Base-by-base conservation (phyloP, 2,797 vertebrate species). In the Myotis myotis region DNA sequence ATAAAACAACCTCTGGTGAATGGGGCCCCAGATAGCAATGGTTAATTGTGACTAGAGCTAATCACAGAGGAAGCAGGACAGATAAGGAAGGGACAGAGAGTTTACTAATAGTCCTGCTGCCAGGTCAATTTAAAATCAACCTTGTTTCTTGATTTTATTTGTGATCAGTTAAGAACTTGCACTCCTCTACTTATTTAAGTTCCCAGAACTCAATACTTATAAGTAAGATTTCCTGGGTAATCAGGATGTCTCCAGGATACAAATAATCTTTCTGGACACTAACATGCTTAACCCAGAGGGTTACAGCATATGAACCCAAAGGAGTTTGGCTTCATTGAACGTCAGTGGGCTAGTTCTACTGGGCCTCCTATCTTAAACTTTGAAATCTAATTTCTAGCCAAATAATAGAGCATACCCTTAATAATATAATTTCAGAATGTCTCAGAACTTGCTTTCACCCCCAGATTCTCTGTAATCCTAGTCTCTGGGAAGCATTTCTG, bases 91-190 rank as follows among this genome's bases (percentile, higher is more conserved):
- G 86, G 38, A 55, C 76, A 83, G 71, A 79, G 60, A 90, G 71
- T 75, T 64, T 79, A 66, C 64, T 68, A 62, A 49, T 25, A 36
- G 36, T 75, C 74, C 74, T 87, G 25, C 30, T 79, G 80, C 33
- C 55, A 47, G 57, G 41, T 66, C 74, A 47, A 76, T 68, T 33
- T 71, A 75, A 90, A 95, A 38, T 83, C 76, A 89, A 86, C 33
- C 20, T 53, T 16, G 13, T 84, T 85, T 84, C 68, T 87, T 68
- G 79, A 83, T 95, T 94, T 88, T 92, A 81, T 66, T 81, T 84
- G 44, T 93, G 80, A 82, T 79, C 79, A 74, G 2, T 60, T 89
- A 91, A 74, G 53, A 80, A 76, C 86, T 79, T 88, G 33, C 12
- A 60, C 28, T 86, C 19, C 15, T 71, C 74, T 55, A 22, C 15